phyloP scores from a whole-genome alignment of 2,113 vertebrate genomes.

The Grammomys surdaster region DNA sequence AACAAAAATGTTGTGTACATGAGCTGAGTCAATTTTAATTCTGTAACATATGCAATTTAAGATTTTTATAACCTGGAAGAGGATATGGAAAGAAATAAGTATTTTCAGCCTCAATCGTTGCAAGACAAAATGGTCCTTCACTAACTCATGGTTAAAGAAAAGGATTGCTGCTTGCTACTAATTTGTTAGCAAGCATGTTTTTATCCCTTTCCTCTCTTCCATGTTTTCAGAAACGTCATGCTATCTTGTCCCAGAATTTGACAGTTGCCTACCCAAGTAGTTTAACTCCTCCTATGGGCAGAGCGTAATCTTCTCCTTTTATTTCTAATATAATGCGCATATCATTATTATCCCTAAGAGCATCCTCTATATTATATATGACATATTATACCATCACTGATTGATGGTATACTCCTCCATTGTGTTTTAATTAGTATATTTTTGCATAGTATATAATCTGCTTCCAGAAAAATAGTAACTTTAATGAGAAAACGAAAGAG shows the following conservation, averaged over 20 bases:
- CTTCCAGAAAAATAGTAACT: background rate
- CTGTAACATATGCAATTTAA: constrained; percentile 60
- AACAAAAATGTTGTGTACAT: constrained; percentile 47
- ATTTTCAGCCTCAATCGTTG: constrained; percentile 44
- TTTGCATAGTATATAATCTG: background rate
- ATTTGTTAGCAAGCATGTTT: background rate
- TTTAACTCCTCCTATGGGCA: background rate
- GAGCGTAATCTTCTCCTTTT: constrained; percentile 28
- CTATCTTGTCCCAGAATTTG: constrained; percentile 14
- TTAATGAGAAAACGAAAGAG: background rate
- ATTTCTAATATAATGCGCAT: constrained; percentile 24
- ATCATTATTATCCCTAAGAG: background rate
- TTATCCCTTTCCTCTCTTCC: background rate
- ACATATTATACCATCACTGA: background rate
- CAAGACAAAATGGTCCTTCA: constrained; percentile 53
- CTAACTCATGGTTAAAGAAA: constrained; percentile 27
- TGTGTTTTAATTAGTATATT: background rate
- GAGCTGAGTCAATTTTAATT: constrained; percentile 61
- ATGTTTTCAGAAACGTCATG: constrained; percentile 13
- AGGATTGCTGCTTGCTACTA: background rate
- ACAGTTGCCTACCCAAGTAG: background rate
- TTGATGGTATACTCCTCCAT: background rate
- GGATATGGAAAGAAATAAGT: constrained; percentile 48
- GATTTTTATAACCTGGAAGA: constrained; percentile 71
- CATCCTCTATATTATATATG: background rate